Conservation (phyloP, 2,888 invertebrate genomes). For the Carcina quercana region DNA sequence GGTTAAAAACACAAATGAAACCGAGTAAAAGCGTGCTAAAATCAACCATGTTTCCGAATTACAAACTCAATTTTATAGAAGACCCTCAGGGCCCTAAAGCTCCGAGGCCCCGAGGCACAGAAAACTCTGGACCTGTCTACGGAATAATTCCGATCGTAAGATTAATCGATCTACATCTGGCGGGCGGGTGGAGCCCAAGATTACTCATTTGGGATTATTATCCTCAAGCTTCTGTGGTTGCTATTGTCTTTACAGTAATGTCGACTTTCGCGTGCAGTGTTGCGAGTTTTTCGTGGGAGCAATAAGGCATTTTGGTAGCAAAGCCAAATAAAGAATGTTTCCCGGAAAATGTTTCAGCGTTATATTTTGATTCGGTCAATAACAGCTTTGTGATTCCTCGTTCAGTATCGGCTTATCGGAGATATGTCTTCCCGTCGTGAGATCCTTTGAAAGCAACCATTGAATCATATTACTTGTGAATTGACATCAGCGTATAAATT, state of each 20-base stretch:
- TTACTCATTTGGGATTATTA: conserved; percentile 60
- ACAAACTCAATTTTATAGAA: background rate
- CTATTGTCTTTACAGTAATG: conserved; percentile 2
- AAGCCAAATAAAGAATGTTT: background rate
- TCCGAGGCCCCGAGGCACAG: conserved; percentile 5
- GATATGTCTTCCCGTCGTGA: too few species aligned
- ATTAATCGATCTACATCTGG: conserved; percentile 64
- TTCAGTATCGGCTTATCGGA: too few species aligned
- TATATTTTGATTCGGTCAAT: too few species aligned
- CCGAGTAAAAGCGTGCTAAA: background rate
- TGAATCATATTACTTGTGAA: too few species aligned
- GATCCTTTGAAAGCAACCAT: too few species aligned
- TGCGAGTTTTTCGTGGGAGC: too few species aligned
- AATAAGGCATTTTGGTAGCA: background rate
- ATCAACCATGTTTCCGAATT: background rate
- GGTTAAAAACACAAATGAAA: too few species aligned
- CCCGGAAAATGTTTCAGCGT: too few species aligned
- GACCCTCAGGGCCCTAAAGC: background rate
- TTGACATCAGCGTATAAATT: too few species aligned
- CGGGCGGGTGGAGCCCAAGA: conserved; percentile 46
- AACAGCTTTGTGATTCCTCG: too few species aligned
- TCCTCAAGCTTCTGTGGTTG: background rate
- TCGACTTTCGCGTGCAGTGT: background rate
- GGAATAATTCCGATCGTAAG: conserved; percentile 53
- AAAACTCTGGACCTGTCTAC: conserved; percentile 42